Evolutionary conservation across 2,797 vertebrate genomes (phyloP).

Genomic region (Cyclura pinguis): DNA sequence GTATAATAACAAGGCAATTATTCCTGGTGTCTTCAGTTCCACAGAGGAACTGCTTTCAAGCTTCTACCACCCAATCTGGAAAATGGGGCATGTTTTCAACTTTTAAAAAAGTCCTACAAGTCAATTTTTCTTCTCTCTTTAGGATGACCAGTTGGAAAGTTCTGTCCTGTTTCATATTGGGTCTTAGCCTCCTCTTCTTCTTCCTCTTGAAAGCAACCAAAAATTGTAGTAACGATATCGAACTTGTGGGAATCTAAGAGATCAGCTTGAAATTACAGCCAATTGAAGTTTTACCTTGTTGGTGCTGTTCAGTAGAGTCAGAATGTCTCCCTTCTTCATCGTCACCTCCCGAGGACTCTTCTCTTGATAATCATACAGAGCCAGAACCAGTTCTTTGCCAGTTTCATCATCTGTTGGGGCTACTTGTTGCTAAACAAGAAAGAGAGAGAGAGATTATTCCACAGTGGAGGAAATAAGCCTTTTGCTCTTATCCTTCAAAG

Average conservation of each 20-base stretch:
- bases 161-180: not conserved
- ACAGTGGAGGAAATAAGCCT: no score
- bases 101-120: no score
- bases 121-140: not conserved
- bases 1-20: no score
- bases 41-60: not conserved
- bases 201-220: not conserved
- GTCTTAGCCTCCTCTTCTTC: no score
- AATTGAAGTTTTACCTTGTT: slow-evolving; percentile 87
- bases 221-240: no score
- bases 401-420: slow-evolving; percentile 99
- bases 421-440: slow-evolving; percentile 93
- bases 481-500: not conserved
- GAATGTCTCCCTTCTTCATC: slow-evolving; percentile 98
- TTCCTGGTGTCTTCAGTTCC: not conserved
- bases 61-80: not conserved
- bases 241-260: rapidly evolving
- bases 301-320: slow-evolving; percentile 97
- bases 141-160: not conserved
- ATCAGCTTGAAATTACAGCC: not conserved
- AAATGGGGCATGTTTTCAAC: not conserved
- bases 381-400: slow-evolving; percentile 96
- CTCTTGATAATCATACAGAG: slow-evolving; percentile 98
- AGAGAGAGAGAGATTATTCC: not conserved
- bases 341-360: slow-evolving; percentile 99